Base-by-base conservation (phyloP, 2,113 vertebrate species). In the Polypterus senegalus region DNA sequence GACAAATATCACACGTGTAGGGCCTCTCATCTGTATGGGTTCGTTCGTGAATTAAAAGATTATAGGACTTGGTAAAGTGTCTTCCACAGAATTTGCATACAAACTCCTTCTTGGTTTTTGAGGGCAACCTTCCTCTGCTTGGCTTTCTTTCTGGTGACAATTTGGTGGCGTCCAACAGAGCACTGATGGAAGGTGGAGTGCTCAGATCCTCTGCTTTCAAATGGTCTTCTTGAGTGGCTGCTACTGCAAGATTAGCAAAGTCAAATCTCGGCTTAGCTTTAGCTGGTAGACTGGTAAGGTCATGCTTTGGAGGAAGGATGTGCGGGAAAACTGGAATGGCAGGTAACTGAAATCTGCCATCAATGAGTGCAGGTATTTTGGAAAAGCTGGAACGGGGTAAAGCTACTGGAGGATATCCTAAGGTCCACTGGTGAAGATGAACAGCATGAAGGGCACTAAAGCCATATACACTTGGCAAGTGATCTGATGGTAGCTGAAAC, bases 31-130 rank as follows among this genome's bases (percentile, higher is more conserved):
- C 96, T 0, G 96, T 99, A 75, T 99, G 96, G 3, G 96, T 99
- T 73, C 96, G 84, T 86, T 99, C 96, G 0, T 99, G 96, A 70
- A 99, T 99, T 70, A 99, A 80, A 66, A 99, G 91, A 75, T 99
- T 99, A 78, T 99, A 99, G 54, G 96, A 99, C 77, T 99, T 99
- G 49, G 96, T 99, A 77, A 99, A 99, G 79, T 97, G 95, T 9
- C 96, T 90, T 62, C 93, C 95, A 27, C 96, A 99, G 78, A 99
- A 99, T 78, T 98, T 99, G 83, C 96, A 99, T 64, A 99, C 92
- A 47, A 99, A 99, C 71, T 99, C 96, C 76, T 99, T 99, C 84
- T 98, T 99, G 73, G 95, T 98, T 83, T 98, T 99, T 62, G 95
- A 97, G 0, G 95, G 95, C 70, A 98, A 81, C 10, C 96, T 87